phyloP scores from a whole-genome alignment of 2,888 invertebrate genomes.

The Synanthedon andrenaeformis region DNA sequence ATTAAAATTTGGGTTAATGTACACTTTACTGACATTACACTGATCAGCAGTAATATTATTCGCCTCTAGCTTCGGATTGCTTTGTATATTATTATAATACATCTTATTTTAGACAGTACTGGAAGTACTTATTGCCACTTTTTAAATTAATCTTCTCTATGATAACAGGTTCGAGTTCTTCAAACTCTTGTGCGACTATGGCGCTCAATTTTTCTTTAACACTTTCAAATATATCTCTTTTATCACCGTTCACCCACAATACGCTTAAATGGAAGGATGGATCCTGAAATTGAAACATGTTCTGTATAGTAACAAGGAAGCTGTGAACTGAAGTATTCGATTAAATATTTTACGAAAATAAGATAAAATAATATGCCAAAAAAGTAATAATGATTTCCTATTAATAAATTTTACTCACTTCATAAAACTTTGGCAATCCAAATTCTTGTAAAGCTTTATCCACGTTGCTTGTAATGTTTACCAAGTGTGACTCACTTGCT shows the following conservation, averaged over 20 bases:
- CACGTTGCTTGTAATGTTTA: slow-evolving; percentile 69
- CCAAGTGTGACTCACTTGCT: slow-evolving; percentile 67
- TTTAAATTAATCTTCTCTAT: slow-evolving; percentile 75
- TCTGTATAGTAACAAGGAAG: not conserved
- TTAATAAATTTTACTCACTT: slow-evolving; percentile 54
- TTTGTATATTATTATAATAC: slow-evolving; percentile 5
- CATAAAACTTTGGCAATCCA: slow-evolving; percentile 81
- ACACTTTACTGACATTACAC: slow-evolving; percentile 28
- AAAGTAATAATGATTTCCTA: no score
- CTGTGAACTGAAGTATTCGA: no score
- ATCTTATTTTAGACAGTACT: slow-evolving; percentile 58
- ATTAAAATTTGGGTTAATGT: slow-evolving; percentile 57
- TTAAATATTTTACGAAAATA: no score
- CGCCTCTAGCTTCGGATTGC: not conserved
- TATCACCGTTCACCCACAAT: slow-evolving; percentile 81
- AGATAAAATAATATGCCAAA: no score
- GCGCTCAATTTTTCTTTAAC: slow-evolving; percentile 64
- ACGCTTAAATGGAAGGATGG: slow-evolving; percentile 89
- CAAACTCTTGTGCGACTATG: slow-evolving; percentile 33
- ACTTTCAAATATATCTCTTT: slow-evolving; percentile 54
- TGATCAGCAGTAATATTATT: not conserved
- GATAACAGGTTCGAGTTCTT: slow-evolving; percentile 45
- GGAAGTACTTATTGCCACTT: slow-evolving; percentile 80
- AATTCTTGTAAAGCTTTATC: slow-evolving; percentile 80
- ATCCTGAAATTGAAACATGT: slow-evolving; percentile 68